A percentile compares a stretch with the other conserved stretches of the same genome.
phyloP scores from a whole-genome alignment of 2,113 vertebrate genomes.

The Laterallus jamaicensis region DNA sequence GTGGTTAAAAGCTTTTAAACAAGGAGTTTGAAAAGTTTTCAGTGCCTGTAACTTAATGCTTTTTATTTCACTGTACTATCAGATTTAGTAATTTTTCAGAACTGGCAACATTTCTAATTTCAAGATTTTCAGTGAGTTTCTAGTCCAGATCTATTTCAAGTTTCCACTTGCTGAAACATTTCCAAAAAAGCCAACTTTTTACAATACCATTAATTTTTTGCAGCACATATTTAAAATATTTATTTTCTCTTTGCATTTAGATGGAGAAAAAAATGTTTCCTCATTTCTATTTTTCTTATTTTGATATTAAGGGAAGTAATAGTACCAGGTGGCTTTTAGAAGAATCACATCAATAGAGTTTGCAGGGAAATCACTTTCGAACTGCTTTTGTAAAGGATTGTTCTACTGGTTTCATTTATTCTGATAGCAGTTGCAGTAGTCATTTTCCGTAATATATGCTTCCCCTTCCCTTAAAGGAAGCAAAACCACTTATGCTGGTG shows the following conservation, averaged over 20 bases:
- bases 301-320: background rate
- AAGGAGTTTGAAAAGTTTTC: background rate
- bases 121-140: background rate
- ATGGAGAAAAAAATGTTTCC: background rate
- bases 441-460: background rate
- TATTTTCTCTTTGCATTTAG: background rate
- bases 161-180: background rate
- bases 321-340: background rate
- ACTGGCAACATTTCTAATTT: background rate
- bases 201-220: background rate
- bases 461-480: background rate
- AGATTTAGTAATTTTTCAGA: background rate
- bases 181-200: background rate
- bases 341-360: background rate
- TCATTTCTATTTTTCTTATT: background rate
- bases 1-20: background rate
- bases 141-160: background rate
- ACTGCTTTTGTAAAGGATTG: background rate
- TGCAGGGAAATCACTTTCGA: background rate
- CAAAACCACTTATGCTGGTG: background rate
- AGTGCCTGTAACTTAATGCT: background rate
- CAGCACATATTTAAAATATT: background rate
- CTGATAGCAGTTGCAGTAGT: background rate
- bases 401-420: background rate
- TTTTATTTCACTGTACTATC: background rate